Evolutionary conservation across 2,113 vertebrate species (phyloP).

Genomic region (Pachyramphus minor): DNA sequence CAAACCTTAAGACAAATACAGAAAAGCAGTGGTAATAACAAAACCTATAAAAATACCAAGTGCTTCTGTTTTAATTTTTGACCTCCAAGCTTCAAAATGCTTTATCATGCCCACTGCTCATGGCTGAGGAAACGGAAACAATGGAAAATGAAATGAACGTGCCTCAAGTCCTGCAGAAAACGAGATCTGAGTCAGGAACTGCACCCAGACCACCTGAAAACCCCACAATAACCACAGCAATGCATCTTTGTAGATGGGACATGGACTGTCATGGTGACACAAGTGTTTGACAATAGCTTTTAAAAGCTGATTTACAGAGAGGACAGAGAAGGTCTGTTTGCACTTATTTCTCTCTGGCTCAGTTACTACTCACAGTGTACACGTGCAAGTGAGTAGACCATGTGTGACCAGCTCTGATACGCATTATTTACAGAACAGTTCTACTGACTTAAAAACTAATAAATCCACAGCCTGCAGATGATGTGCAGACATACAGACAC

Average conservation of each 20-base stretch:
- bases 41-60: not conserved
- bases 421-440: slow-evolving; percentile 20
- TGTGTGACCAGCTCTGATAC: not conserved
- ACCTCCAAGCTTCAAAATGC: not conserved
- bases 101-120: not conserved
- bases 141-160: not conserved
- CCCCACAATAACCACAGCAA: not conserved
- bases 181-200: not conserved
- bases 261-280: accelerated
- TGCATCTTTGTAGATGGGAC: not conserved
- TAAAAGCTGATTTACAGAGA: not conserved
- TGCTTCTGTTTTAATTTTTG: not conserved
- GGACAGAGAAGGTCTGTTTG: not conserved
- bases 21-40: not conserved
- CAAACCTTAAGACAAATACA: not conserved
- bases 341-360: not conserved
- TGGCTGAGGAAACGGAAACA: not conserved
- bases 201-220: not conserved
- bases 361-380: not conserved
- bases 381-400: not conserved
- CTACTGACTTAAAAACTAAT: slow-evolving; percentile 13
- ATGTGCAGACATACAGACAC: slow-evolving; percentile 42
- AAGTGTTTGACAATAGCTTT: not conserved
- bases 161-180: not conserved
- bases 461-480: slow-evolving; percentile 30